A percentile compares a stretch with the other conserved stretches of the same genome.
Conservation (phyloP, 2,888 invertebrate genomes). For the Athetis lepigone region DNA sequence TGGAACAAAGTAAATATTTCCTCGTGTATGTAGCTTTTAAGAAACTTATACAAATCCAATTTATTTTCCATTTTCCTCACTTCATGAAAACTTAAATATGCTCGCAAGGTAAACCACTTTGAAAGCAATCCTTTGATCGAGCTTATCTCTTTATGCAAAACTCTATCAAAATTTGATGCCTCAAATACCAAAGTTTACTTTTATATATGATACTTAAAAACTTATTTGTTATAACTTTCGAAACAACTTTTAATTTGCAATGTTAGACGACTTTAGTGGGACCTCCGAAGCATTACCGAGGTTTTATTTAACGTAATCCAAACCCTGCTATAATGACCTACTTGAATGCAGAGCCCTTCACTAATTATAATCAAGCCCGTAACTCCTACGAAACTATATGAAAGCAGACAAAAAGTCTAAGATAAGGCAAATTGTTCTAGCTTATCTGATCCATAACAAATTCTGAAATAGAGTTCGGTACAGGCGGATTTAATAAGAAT, state of each 20-base stretch:
- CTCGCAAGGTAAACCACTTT: conserved; percentile 89
- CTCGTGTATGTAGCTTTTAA: conserved; percentile 79
- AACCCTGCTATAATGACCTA: neutral
- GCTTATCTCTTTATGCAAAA: conserved; percentile 88
- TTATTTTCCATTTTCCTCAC: conserved; percentile 90
- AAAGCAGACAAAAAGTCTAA: conserved; percentile 51
- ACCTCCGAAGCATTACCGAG: conserved; percentile 8
- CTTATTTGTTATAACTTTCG: conserved; percentile 24
- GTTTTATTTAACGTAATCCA: neutral
- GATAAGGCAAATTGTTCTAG: conserved; percentile 75
- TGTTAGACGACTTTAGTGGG: conserved; percentile 1
- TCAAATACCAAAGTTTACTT: conserved; percentile 53
- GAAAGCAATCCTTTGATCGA: conserved; percentile 89
- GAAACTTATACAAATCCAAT: conserved; percentile 89
- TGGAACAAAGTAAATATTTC: conserved; percentile 85
- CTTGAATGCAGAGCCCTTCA: conserved; percentile 1
- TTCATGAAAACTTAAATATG: conserved; percentile 90
- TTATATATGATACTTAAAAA: conserved; percentile 43
- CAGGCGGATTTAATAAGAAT: conserved; percentile 75
- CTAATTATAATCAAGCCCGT: conserved; percentile 20
- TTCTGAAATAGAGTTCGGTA: conserved; percentile 65
- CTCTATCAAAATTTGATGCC: conserved; percentile 85
- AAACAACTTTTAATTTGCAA: conserved; percentile 46
- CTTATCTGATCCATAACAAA: conserved; percentile 76
- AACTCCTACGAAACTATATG: conserved; percentile 32